Conservation (phyloP, 2,113 vertebrate genomes). For the Bufo bufo region DNA sequence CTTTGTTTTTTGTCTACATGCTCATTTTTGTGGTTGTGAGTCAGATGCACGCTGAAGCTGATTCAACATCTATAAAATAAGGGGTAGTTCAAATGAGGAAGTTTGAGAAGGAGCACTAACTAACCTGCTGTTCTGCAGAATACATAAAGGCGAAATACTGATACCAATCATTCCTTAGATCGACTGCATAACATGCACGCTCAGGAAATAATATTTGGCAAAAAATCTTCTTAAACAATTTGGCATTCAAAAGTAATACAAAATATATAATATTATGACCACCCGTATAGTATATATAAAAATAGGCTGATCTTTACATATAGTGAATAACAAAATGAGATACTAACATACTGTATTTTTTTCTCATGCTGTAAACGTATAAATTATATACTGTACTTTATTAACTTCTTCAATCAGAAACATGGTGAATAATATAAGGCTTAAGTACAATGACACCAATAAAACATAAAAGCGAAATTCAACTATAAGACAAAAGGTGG, state of each 20-base stretch:
- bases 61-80: not conserved
- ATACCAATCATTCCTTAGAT: not conserved
- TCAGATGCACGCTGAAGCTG: not conserved
- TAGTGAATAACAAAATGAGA: too few relatives aligned
- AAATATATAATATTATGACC: not conserved
- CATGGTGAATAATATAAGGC: too few relatives aligned
- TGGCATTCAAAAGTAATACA: not conserved
- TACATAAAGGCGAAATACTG: not conserved
- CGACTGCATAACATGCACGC: not conserved
- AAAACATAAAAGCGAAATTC: too few relatives aligned
- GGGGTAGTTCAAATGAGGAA: not conserved
- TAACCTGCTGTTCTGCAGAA: not conserved
- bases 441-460: too few relatives aligned
- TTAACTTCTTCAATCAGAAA: too few relatives aligned
- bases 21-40: slow-evolving; percentile 9
- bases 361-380: too few relatives aligned
- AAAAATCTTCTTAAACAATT: not conserved
- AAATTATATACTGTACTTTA: too few relatives aligned
- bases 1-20: not conserved
- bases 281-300: not conserved
- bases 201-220: not conserved
- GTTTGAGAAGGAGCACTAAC: not conserved
- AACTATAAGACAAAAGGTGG: too few relatives aligned
- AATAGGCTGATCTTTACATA: too few relatives aligned
- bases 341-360: too few relatives aligned